Evolutionary conservation across 2,797 vertebrate species (phyloP).

Genomic region (Gallinago stenura): DNA sequence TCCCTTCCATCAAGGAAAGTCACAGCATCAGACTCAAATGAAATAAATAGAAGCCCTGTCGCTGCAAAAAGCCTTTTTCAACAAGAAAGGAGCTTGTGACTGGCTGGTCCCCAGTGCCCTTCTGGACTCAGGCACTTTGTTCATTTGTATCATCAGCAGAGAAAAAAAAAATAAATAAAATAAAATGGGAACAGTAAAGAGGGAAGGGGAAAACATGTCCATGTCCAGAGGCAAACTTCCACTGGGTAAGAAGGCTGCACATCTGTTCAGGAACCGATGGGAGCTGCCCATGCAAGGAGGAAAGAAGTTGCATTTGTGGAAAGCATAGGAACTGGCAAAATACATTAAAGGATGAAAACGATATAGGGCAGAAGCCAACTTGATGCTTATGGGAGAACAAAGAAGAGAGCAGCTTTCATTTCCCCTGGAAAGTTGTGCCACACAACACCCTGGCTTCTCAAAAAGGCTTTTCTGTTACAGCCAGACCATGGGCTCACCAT

Average conservation of each 20-base stretch:
- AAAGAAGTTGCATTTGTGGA: not conserved
- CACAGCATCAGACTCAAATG: not conserved
- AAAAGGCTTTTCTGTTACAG: not conserved
- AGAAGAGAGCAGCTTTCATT: not conserved
- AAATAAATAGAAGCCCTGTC: not conserved
- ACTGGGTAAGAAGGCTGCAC: not conserved
- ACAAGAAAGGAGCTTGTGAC: not conserved
- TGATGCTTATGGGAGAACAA: not conserved
- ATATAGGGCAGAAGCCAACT: not conserved
- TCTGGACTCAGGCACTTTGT: not conserved
- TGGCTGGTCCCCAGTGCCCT: not conserved
- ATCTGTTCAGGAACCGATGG: not conserved
- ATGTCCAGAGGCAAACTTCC: not conserved
- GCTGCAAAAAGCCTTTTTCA: not conserved
- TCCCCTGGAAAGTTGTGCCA: not conserved
- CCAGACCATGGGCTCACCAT: not conserved
- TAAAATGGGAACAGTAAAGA: not conserved
- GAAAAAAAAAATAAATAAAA: not conserved
- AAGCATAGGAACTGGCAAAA: not conserved
- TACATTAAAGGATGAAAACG: not conserved
- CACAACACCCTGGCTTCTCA: rapidly evolving
- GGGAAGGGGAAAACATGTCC: not conserved
- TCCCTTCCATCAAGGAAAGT: not conserved
- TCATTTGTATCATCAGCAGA: not conserved
- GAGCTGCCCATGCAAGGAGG: rapidly evolving